Evolutionary conservation across 2,888 invertebrate genomes (phyloP).

Genomic region (Microchrysa polita): DNA sequence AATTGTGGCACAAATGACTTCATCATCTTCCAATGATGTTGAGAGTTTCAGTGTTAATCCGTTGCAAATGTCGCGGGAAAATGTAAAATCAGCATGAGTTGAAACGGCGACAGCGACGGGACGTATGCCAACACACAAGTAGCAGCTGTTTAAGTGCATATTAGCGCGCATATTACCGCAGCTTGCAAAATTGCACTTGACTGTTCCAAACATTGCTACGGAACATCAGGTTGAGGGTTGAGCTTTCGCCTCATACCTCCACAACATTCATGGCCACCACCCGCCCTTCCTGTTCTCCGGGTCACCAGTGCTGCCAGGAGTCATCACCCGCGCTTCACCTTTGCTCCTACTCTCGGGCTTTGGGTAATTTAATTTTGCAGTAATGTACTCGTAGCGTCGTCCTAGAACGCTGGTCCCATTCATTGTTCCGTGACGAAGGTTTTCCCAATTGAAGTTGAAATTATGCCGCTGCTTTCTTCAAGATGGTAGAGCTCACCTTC

Average conservation of each 20-base stretch:
- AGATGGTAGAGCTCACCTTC: not conserved
- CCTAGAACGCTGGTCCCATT: conserved; percentile 13
- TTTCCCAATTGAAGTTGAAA: conserved; percentile 6
- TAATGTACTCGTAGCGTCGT: not conserved
- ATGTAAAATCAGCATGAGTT: not conserved
- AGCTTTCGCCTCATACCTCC: not conserved
- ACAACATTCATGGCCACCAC: no score
- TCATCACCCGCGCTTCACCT: not conserved
- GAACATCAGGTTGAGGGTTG: conserved; percentile 3
- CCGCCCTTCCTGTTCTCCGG: no score
- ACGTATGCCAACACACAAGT: not conserved
- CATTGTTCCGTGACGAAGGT: conserved; percentile 11
- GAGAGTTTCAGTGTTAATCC: not conserved
- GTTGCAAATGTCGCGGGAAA: not conserved
- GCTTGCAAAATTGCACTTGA: conserved; percentile 15
- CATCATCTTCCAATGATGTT: not conserved
- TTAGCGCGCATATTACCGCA: conserved; percentile 27
- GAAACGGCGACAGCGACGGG: not conserved
- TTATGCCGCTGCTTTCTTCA: conserved; percentile 12
- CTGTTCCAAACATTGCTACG: conserved; percentile 10
- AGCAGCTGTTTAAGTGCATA: conserved; percentile 23
- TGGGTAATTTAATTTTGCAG: conserved; percentile 18
- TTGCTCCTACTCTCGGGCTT: not conserved
- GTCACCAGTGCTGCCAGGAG: no score
- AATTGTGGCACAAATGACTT: conserved; percentile 20